These are phyloP conservation scores for Nasonia vitripennis DNA, from an alignment of 1,140 invertebrate species.

Conservation along the genomic window DNA sequence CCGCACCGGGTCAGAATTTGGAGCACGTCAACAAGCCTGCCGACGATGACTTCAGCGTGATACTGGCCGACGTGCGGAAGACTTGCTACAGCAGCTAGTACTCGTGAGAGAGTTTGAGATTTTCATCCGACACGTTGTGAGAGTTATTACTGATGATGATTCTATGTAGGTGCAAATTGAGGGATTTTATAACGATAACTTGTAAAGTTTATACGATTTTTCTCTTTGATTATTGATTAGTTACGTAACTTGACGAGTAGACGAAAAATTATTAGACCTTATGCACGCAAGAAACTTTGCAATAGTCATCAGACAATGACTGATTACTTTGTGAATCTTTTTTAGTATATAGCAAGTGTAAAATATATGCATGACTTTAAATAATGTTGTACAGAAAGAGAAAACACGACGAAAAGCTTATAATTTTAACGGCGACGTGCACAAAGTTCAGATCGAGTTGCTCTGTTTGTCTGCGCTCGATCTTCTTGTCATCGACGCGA, in stretches of 20 bases:
- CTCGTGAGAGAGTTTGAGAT: background rate
- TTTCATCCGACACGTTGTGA: conserved; percentile 27
- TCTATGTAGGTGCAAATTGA: background rate
- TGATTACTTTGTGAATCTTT: conserved; percentile 1
- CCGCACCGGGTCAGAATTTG: conserved; percentile 58
- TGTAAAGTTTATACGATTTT: background rate
- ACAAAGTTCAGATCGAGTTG: conserved; percentile 26
- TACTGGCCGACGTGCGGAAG: conserved; percentile 88
- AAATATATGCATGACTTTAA: background rate
- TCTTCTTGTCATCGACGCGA: background rate
- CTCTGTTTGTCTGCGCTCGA: background rate
- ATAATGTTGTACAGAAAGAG: background rate
- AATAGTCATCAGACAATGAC: background rate
- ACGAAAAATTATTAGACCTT: background rate
- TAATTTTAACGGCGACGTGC: background rate
- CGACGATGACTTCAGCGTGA: conserved; percentile 90
- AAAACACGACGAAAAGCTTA: background rate
- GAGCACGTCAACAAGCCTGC: conserved; percentile 78
- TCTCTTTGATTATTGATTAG: background rate
- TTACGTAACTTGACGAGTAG: background rate
- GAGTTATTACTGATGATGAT: background rate
- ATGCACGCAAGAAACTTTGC: background rate
- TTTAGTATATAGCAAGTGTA: background rate
- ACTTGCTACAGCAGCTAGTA: conserved; percentile 89
- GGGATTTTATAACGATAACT: background rate